Evolutionary conservation across 2,113 vertebrate species (phyloP).

Genomic region (Cnemophilus loriae): DNA sequence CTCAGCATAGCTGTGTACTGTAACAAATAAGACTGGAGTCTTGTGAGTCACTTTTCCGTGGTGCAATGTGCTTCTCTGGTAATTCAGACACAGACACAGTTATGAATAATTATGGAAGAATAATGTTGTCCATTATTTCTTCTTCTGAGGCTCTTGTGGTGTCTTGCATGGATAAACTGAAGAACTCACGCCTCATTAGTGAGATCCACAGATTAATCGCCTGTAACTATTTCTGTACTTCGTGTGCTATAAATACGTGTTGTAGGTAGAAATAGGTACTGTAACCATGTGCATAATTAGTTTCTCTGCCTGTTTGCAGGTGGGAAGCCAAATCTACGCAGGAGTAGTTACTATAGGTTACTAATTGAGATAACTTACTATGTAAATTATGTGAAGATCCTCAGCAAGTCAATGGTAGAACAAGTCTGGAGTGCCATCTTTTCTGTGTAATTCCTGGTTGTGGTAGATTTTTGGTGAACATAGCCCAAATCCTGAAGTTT

Average conservation of each 20-base stretch:
- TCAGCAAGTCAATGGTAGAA: background rate
- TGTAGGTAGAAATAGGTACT: background rate
- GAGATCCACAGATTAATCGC: background rate
- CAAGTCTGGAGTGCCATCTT: background rate
- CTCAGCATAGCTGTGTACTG: background rate
- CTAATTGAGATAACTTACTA: background rate
- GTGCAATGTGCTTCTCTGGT: background rate
- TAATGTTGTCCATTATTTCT: background rate
- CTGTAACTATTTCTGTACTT: background rate
- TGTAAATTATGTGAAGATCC: background rate
- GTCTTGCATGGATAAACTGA: background rate
- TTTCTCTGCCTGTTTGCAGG: background rate
- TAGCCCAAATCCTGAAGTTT: background rate
- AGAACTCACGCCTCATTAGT: background rate
- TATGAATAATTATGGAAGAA: background rate
- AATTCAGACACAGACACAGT: background rate
- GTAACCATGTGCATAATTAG: background rate
- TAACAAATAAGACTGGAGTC: background rate
- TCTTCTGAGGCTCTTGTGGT: background rate
- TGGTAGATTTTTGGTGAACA: background rate
- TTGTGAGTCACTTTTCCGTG: background rate
- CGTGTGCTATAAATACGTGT: background rate
- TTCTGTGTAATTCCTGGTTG: background rate
- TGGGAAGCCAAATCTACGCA: background rate
- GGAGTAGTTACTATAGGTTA: background rate